Evolutionary conservation across 2,113 vertebrate genomes (phyloP).

Genomic region (Embiotoca jacksoni): DNA sequence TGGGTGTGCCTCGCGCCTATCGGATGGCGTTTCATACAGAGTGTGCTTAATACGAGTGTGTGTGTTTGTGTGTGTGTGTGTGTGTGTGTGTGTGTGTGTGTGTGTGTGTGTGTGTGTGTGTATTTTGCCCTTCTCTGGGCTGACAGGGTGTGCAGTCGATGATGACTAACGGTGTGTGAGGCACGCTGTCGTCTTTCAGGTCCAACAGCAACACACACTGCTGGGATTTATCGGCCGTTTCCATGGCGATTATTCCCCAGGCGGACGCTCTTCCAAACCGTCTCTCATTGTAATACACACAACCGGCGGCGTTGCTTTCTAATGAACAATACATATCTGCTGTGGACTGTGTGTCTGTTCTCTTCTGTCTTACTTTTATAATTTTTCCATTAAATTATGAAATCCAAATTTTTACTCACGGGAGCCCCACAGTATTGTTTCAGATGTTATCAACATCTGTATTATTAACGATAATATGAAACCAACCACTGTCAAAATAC

Average conservation of each 20-base stretch:
- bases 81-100: background rate
- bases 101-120: constrained; percentile 8
- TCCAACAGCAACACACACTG: constrained; percentile 57
- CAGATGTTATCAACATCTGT: background rate
- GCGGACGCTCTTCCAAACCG: constrained; percentile 34
- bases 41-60: constrained; percentile 1
- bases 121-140: constrained; percentile 2
- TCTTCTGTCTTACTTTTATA: constrained; percentile 15
- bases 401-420: background rate
- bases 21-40: constrained; percentile 44
- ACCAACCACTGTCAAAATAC: background rate
- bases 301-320: constrained; percentile 50
- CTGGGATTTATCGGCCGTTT: constrained; percentile 64
- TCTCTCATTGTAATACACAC: constrained; percentile 60
- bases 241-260: constrained; percentile 53
- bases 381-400: background rate
- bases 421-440: background rate
- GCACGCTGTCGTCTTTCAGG: constrained; percentile 30
- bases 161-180: constrained; percentile 53
- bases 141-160: constrained; percentile 23
- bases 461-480: background rate
- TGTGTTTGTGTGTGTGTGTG: background rate
- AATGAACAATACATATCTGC: constrained; percentile 53
- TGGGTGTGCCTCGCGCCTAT: constrained; percentile 20
- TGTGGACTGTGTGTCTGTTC: constrained; percentile 8